phyloP scores from a whole-genome alignment of 2,888 invertebrate genomes.

The Hecatera dysodea region DNA sequence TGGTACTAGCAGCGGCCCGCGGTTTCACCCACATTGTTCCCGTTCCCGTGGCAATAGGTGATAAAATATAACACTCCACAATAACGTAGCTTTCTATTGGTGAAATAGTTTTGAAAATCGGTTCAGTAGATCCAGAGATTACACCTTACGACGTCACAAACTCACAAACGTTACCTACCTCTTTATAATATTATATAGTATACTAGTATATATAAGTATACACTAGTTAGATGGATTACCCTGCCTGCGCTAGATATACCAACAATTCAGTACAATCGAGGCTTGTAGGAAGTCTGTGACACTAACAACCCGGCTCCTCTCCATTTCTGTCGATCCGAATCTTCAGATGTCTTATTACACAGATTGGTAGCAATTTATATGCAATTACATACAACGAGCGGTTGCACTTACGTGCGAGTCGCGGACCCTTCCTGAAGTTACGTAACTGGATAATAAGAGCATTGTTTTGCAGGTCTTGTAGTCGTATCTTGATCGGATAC shows the following conservation, averaged over 20 bases:
- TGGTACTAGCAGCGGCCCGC: no score
- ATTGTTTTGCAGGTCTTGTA: conserved; percentile 53
- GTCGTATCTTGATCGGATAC: conserved; percentile 37
- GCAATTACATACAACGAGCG: conserved; percentile 56
- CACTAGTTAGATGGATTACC: no score
- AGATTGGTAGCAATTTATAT: conserved; percentile 59
- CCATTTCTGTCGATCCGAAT: conserved; percentile 45
- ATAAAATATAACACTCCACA: no score
- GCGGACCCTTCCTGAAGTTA: conserved; percentile 56
- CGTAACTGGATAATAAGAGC: conserved; percentile 26
- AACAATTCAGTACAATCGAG: background rate
- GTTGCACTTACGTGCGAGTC: conserved; percentile 55
- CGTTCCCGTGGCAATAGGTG: no score
- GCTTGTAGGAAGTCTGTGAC: conserved; percentile 12
- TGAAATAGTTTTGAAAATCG: no score
- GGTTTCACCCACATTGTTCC: no score
- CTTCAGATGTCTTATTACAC: conserved; percentile 48
- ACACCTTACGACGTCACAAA: no score
- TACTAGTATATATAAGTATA: no score
- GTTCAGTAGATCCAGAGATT: no score
- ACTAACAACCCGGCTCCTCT: conserved; percentile 1
- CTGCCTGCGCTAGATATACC: background rate
- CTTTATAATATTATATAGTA: no score
- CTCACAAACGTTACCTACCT: no score
- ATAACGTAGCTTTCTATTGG: no score